These are phyloP conservation scores for Lepisosteus osseus DNA, from an alignment of 2,113 vertebrate genomes.

Conservation along the genomic window DNA sequence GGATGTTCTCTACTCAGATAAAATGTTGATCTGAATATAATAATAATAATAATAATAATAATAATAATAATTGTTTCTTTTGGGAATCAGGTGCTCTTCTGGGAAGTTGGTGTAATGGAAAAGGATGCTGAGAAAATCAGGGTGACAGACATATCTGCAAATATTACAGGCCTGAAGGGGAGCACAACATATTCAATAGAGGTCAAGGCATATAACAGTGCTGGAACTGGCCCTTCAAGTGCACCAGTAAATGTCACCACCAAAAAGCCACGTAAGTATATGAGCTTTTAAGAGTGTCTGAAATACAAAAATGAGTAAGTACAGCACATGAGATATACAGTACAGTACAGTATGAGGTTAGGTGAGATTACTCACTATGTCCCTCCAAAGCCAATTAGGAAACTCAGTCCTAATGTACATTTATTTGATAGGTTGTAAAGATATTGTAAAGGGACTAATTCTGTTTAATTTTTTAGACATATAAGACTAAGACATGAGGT, in stretches of 20 bases:
- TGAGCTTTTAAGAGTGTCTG: too few species aligned
- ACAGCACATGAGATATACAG: too few species aligned
- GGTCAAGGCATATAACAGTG: slow-evolving; percentile 81
- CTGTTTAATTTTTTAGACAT: not conserved
- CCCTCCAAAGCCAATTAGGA: too few species aligned
- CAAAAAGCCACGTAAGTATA: slow-evolving; percentile 82
- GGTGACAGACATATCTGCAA: slow-evolving; percentile 67
- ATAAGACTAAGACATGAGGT: not conserved
- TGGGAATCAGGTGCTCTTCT: slow-evolving; percentile 72
- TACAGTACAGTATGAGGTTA: too few species aligned
- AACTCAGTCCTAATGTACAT: too few species aligned
- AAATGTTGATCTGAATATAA: too few species aligned
- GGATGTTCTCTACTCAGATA: too few species aligned
- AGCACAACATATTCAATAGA: slow-evolving; percentile 75
- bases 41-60: too few species aligned
- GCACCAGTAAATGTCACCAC: slow-evolving; percentile 76
- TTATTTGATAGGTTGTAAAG: too few species aligned
- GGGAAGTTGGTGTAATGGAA: slow-evolving; percentile 75
- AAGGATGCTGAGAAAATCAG: slow-evolving; percentile 69
- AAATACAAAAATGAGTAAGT: too few species aligned
- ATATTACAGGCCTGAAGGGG: slow-evolving; percentile 72
- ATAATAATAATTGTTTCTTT: not conserved
- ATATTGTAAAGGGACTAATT: too few species aligned
- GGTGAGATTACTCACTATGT: too few species aligned
- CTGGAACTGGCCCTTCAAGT: slow-evolving; percentile 79